phyloP scores from a whole-genome alignment of 1,140 invertebrate species.

The Rhagoletis pomonella region DNA sequence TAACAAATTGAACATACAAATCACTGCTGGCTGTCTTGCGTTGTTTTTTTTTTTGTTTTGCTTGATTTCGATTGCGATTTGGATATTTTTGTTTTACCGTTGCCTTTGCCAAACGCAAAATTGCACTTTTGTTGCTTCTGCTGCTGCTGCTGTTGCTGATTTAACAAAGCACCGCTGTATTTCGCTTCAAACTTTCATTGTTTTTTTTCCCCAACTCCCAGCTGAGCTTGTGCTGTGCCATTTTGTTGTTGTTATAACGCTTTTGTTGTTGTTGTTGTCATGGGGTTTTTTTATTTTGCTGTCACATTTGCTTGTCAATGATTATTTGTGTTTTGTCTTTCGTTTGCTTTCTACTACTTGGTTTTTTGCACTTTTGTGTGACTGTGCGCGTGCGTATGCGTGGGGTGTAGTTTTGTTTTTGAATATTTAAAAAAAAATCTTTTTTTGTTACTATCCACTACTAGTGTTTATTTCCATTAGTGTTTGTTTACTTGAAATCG shows the following conservation, averaged over 20 bases:
- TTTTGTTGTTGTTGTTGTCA: neutral
- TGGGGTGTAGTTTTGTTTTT: neutral
- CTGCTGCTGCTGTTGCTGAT: slow-evolving; percentile 58
- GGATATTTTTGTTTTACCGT: neutral
- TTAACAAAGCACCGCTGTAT: slow-evolving; percentile 53
- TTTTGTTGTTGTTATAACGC: neutral
- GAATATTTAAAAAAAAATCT: neutral
- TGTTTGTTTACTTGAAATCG: neutral
- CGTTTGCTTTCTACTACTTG: slow-evolving; percentile 1
- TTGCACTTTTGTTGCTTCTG: neutral
- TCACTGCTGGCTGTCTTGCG: neutral
- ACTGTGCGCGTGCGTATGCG: neutral
- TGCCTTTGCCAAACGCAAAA: neutral
- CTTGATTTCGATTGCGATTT: slow-evolving; percentile 16
- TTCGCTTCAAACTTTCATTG: neutral
- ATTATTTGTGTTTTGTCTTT: slow-evolving; percentile 17
- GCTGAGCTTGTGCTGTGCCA: neutral
- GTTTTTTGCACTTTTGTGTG: neutral
- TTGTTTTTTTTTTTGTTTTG: neutral
- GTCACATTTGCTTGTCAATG: slow-evolving; percentile 34
- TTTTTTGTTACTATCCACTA: neutral
- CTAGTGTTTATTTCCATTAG: slow-evolving; percentile 44
- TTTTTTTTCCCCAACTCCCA: slow-evolving; percentile 10
- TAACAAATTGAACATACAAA: slow-evolving; percentile 51
- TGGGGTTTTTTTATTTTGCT: neutral